Evolutionary conservation across 2,797 vertebrate genomes (phyloP), one percentile per base, ranked within the genome.

Genomic region (Cryptoprocta ferox): DNA sequence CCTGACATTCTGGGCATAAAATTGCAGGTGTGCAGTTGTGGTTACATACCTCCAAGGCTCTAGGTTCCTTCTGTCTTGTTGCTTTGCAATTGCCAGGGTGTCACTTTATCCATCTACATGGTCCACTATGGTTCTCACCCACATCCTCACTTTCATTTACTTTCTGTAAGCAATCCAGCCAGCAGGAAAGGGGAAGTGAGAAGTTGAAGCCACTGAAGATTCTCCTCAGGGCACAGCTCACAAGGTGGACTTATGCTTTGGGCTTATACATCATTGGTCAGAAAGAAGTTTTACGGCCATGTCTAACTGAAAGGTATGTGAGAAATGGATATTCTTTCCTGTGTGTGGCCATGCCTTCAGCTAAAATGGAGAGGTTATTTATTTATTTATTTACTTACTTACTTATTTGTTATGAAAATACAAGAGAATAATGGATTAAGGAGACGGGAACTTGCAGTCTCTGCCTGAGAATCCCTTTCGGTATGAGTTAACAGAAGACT

Each of bases 211-310:
- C 42, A 70, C 5, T 70, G 71, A 93, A 50, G 37, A 81, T 71
- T 88, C 53, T 42, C 37, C 75, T 75, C 76, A 78, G 32, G 80
- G 56, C 39, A 84, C 24, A 83, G n/a, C 32, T 92, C 1, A 28
- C 73, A 88, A 50, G 28, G 84, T 80, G 56, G 70, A 30, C 5
- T 48, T 24, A 68, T 56, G 15, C 18, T 73, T 75, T 73, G 26
- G 79, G 61, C 7, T 39, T 14, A 89, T 10, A 21, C 73, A 2
- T 16, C 48, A 24, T 24, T 75, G 88, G 28, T 19, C 15, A 21
- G 50, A 91, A 95, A 91, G 61, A 71, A 79, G 37, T 61, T 97
- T 76, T 79, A 88, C 63, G 75, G 24, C 21, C 59, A 63, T 78
- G 94, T 16, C 30, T 79, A 81, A 94, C 24, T 70, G 59, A 93